Base-by-base conservation (phyloP, 1,140 invertebrate genomes). In the Plutomurus gul region DNA sequence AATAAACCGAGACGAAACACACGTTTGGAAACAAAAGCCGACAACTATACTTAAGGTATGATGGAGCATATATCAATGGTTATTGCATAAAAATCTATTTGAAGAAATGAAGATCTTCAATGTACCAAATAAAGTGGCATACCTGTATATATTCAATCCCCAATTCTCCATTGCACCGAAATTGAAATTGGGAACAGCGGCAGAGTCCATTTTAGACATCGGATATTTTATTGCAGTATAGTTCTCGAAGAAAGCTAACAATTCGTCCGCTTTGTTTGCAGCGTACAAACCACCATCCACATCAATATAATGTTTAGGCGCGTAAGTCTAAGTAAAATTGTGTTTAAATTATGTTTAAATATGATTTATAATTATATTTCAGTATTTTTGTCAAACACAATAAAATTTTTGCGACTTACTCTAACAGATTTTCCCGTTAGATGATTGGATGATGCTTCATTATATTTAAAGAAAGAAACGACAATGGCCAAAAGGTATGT, bases 151-250 rank as follows among this genome's bases (percentile, higher is more conserved):
- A 77, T 77, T 77, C 6, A 77, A 11, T 39, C 75, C 75, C 46
- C 89, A 90, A 78, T 90, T 90, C 84, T 90, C 89, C 89, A 90
- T 90, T 76, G 89, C 94, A 6, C 92, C 92, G 60, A 91, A 90
- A 16, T 87, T 88, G 84, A 93, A 93, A 84, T 93, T 91, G 18
- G 92, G 92, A 82, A 93, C 89, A 27, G 91, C 91, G 49, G 91
- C 91, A 39, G 77, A 79, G 89, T 87, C 84, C 91, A 91, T 4
- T 89, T 88, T 78, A 7, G 13, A 16, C 4, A 78, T 33, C 18
- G 70, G 46, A 22, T 78, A 78, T n/a, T 3, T 43, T 43, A 43
- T 43, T 43, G n/a, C 11, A 8, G 39, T 43, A 43, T 78, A 33
- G 16, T 18, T 60, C 49, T 78, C 71, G 37, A 73, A 78, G n/a